Evolutionary conservation across 2,888 invertebrate genomes (phyloP).

Genomic region (Lochmaea crataegi): DNA sequence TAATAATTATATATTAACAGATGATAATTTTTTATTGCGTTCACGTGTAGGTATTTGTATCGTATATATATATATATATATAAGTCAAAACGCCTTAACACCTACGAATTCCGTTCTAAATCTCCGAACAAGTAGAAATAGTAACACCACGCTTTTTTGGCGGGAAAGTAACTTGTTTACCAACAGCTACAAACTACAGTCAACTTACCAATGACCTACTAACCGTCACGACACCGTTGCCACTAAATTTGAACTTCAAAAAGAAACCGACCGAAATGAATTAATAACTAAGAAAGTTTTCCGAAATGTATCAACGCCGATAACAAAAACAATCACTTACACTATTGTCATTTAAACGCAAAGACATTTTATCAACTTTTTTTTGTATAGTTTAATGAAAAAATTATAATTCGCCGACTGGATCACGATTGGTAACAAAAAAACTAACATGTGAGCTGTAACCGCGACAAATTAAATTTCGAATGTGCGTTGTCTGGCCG

Average conservation of each 20-base stretch:
- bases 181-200: background rate
- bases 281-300: background rate
- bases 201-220: constrained; percentile 16
- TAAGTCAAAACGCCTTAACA: no score
- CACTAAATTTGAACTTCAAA: background rate
- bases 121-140: no score
- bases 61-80: no score
- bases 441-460: background rate
- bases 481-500: background rate
- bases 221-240: constrained; percentile 1
- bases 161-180: constrained; percentile 15
- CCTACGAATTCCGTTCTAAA: no score
- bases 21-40: no score
- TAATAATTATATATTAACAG: no score
- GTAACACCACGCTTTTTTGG: background rate
- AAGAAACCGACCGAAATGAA: background rate
- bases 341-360: background rate
- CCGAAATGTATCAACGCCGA: no score
- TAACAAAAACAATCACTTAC: background rate
- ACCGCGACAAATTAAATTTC: constrained; percentile 1
- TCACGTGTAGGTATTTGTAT: no score
- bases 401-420: background rate
- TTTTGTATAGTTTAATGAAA: background rate
- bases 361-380: background rate
- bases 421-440: background rate